phyloP scores from a whole-genome alignment of 1,140 invertebrate species.

The Diachasma alloeum region DNA sequence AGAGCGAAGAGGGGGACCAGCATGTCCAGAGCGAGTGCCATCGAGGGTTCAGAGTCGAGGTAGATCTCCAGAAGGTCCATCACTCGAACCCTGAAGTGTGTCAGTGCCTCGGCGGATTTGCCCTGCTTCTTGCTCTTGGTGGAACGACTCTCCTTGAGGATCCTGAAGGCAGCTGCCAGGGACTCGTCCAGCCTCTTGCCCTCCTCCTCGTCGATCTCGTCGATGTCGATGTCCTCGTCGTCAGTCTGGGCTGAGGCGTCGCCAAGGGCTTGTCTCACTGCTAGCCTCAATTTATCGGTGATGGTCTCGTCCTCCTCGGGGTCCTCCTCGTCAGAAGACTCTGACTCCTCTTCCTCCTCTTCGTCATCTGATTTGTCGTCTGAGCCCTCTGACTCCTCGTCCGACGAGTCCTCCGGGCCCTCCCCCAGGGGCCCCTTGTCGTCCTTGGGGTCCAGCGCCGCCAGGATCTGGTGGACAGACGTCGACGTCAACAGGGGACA shows the following conservation, averaged over 20 bases:
- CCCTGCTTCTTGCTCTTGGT: conserved; percentile 71
- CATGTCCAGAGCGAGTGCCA: conserved; percentile 73
- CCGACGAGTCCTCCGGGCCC: conserved; percentile 53
- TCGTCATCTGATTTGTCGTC: conserved; percentile 61
- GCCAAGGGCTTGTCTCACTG: conserved; percentile 72
- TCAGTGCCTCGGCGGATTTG: conserved; percentile 72
- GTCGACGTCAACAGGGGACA: conserved; percentile 73
- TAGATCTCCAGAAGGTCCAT: conserved; percentile 78
- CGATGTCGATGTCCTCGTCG: conserved; percentile 77
- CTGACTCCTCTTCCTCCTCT: conserved; percentile 48
- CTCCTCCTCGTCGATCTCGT: conserved; percentile 79
- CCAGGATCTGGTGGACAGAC: conserved; percentile 76
- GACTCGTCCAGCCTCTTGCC: conserved; percentile 76
- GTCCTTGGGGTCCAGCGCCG: conserved; percentile 74
- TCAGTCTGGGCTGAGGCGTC: conserved; percentile 67
- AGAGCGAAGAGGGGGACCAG: conserved; percentile 71
- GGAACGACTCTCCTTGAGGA: conserved; percentile 69
- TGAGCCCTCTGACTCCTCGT: conserved; percentile 46
- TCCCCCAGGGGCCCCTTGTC: conserved; percentile 68
- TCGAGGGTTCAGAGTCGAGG: conserved; percentile 71
- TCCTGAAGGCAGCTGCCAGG: conserved; percentile 75
- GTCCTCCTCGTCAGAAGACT: conserved; percentile 62
- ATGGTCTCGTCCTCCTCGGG: conserved; percentile 70
- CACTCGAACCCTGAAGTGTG: conserved; percentile 75
- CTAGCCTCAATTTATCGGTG: conserved; percentile 72